Evolutionary conservation across 2,113 vertebrate species (phyloP), one percentile per base, ranked within the genome.

Genomic region (Canis aureus): DNA sequence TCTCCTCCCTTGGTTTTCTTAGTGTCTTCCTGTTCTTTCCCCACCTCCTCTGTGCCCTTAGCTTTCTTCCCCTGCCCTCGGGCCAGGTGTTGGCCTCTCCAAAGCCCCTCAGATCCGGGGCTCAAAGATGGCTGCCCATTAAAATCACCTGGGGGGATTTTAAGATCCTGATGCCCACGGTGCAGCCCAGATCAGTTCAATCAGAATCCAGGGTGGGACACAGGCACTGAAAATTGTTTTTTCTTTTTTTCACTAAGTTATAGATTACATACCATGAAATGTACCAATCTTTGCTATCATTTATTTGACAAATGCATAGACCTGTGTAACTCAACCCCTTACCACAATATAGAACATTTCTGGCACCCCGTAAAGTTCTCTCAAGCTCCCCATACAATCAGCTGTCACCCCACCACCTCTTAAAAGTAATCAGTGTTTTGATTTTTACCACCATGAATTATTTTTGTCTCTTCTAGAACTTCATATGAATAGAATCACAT

Each of bases 131-230:
- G 20, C 20, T 66, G 22, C 25, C 32, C 20, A 78, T 38, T 71
- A 87, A 49, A 86, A 94, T 86, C 88, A 92, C 11, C 7, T 66
- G n/a, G 38, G 38, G 35, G 94, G 20, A 85, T 89, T 94, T 95
- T 60, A 55, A 89, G 78, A 66, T 92, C 23, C 20, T 64, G 57
- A 82, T 8, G 5, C 35, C 73, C 55, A 53, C 1, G 0, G 64
- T 60, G 4, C 11, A 82, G 17, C 35, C 5, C 35, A 94, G 55
- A 78, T 7, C 29, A 78, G 16, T 81, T 49, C 89, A 95, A 60
- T 71, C 73, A 94, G 73, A 88, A 78, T 86, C 82, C 73, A 49
- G 43, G 32, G 20, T 53, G 8, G 49, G 5, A 91, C 25, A 7
- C 5, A 19, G 32, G 13, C 49, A 62, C 22, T 73, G 9, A 10